Evolutionary conservation across 2,797 vertebrate species (phyloP).

Genomic region (Sebastes minor): DNA sequence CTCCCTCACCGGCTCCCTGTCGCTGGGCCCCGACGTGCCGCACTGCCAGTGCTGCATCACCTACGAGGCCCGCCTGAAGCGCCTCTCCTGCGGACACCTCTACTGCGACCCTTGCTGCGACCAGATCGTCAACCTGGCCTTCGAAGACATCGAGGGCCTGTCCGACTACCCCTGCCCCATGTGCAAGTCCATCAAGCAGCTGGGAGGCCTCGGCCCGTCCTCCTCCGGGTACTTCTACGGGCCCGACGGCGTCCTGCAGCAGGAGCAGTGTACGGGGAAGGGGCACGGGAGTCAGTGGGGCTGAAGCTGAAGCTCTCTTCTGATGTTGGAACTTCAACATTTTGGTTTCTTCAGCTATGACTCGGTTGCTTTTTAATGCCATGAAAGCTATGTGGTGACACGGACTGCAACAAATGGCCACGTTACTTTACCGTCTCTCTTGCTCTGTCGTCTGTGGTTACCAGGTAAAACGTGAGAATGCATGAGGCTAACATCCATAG

Average conservation of each 20-base stretch:
- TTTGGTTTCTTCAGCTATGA: not conserved
- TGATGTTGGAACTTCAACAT: not conserved
- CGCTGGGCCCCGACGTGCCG: constrained; percentile 78
- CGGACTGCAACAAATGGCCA: not conserved
- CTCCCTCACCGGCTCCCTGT: constrained; percentile 82
- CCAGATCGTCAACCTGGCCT: constrained; percentile 86
- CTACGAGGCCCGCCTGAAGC: constrained; percentile 78
- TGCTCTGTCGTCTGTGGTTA: constrained; percentile 14
- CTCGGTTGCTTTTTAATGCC: constrained; percentile 7
- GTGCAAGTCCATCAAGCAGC: constrained; percentile 82
- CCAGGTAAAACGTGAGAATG: constrained; percentile 35
- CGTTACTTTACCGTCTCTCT: not conserved
- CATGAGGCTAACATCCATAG: not conserved
- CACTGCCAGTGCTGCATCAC: constrained; percentile 86
- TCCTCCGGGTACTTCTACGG: constrained; percentile 67
- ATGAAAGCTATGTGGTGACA: not conserved
- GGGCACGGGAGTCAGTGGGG: constrained; percentile 70
- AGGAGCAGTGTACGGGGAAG: constrained; percentile 54
- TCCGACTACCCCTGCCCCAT: constrained; percentile 85
- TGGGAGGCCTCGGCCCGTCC: constrained; percentile 69
- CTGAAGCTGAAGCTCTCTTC: constrained; percentile 8
- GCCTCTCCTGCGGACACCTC: constrained; percentile 84
- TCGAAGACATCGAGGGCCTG: constrained; percentile 86
- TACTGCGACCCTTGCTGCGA: constrained; percentile 84
- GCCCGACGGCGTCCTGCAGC: constrained; percentile 67